Percentiles rank a stretch among this genome's conserved stretches.
phyloP scores from a whole-genome alignment of 2,888 invertebrate genomes.

The Linnaemya tessellans region DNA sequence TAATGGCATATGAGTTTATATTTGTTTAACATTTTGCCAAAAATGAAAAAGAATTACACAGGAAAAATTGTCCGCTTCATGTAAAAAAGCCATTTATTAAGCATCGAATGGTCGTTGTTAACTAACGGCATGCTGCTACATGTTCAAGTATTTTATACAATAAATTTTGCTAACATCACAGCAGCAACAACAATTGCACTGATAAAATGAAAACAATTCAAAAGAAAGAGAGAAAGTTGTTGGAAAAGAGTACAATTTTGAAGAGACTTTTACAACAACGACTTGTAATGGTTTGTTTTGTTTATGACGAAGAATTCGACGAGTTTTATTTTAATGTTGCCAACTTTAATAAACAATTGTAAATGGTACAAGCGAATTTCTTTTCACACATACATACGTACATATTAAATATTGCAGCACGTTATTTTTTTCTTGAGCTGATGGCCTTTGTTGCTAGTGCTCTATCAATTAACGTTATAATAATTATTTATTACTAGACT shows the following conservation, averaged over 20 bases:
- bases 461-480: no score
- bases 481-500: no score
- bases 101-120: slow-evolving; percentile 50
- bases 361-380: background rate
- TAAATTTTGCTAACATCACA: background rate
- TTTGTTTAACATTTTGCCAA: background rate
- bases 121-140: slow-evolving; percentile 59
- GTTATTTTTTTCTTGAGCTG: no score
- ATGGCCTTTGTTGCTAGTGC: no score
- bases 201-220: slow-evolving; percentile 45
- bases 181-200: slow-evolving; percentile 9
- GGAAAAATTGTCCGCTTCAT: background rate
- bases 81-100: slow-evolving; percentile 34
- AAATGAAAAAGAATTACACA: background rate
- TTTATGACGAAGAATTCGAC: slow-evolving; percentile 52
- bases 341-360: slow-evolving; percentile 4
- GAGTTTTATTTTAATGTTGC: slow-evolving; percentile 33
- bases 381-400: no score
- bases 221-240: background rate
- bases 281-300: slow-evolving; percentile 18
- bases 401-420: no score
- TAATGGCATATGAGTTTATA: background rate
- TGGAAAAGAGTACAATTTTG: background rate
- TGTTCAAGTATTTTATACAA: slow-evolving; percentile 60
- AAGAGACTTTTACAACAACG: background rate